Base-by-base conservation (phyloP, 1,140 invertebrate species). In the Hycleus phaleratus region DNA sequence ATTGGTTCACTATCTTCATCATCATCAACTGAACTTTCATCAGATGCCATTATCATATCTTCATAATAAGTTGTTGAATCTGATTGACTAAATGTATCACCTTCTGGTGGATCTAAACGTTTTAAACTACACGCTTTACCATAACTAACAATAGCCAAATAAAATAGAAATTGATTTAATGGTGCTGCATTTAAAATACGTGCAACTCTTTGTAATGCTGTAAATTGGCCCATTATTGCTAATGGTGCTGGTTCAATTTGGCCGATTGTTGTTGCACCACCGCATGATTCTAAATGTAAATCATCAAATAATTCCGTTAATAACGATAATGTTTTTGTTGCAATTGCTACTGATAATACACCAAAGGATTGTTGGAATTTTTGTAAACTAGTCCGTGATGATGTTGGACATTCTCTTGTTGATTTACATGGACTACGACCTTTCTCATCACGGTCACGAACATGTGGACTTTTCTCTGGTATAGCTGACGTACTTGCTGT, bases 31-130 rank as follows among this genome's bases (percentile, higher is more conserved):
- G 90, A 90, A 54, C 88, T 93, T 67, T 93, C 91, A 61, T 91
- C 88, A 0, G 91, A 92, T 71, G 88, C 92, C 68, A 91, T 90
- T 26, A 89, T 82, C 69, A 94, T 88, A 74, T 95, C 91, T 74
- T 94, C 91, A 72, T 93, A 94, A 73, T 92, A 95, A 12, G 91
- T 93, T 40, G 91, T 93, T 3, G 91, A 93, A 72, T 95, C 92
- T 0, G 90, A 93, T 46, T 87, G 84, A 68, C 90, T 92, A 43
- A 90, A 85, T 7, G 85, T 85, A 68, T 91, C 90, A 56, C 86
- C 86, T 75, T 84, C 83, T 3, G 80, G 74, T 46, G 87, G 83
- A 74, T 90, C 86, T 46, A 89, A 83, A 56, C 89, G 79, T 71
- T 91, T 91, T 61, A 93, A 73, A 38, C 85, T 88, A 61, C 88